These are phyloP conservation scores for Campoletis raptor DNA, from an alignment of 2,888 invertebrate genomes.

Conservation along the genomic window DNA sequence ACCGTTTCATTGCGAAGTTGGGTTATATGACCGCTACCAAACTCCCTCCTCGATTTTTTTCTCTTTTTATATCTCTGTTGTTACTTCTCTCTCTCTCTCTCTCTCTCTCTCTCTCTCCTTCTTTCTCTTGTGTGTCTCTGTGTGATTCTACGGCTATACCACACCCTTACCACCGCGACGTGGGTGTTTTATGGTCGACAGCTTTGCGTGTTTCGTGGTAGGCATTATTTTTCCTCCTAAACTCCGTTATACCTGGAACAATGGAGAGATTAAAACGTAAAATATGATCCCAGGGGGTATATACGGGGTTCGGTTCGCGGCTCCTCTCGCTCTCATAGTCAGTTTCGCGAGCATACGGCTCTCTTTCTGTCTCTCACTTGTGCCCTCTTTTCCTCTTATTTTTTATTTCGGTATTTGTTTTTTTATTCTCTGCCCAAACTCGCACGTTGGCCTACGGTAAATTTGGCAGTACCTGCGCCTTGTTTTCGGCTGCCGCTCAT, in stretches of 20 bases:
- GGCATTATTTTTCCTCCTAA: slow-evolving; percentile 84
- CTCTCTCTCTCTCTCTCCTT: slow-evolving; percentile 19
- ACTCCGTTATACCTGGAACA: slow-evolving; percentile 84
- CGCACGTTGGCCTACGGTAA: slow-evolving; percentile 72
- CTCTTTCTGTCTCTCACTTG: slow-evolving; percentile 51
- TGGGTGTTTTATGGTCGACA: slow-evolving; percentile 83
- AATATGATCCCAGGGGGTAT: slow-evolving; percentile 82
- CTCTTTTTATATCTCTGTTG: slow-evolving; percentile 15
- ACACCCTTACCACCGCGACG: slow-evolving; percentile 74
- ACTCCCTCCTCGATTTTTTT: slow-evolving; percentile 21
- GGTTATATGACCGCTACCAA: slow-evolving; percentile 41
- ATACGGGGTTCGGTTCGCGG: slow-evolving; percentile 72
- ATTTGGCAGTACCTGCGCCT: slow-evolving; percentile 75
- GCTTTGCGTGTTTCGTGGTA: slow-evolving; percentile 84
- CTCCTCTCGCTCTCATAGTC: slow-evolving; percentile 30
- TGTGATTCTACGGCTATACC: slow-evolving; percentile 63
- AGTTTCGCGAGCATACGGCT: slow-evolving; percentile 31
- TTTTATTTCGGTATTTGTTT: slow-evolving; percentile 42
- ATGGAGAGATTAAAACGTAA: slow-evolving; percentile 85
- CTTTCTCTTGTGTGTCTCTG: slow-evolving; percentile 32
- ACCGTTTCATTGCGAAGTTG: slow-evolving; percentile 36
- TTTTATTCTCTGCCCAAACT: slow-evolving; percentile 38
- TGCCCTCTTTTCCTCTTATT: slow-evolving; percentile 39
- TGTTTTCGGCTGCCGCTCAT: slow-evolving; percentile 66
- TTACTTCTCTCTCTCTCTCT: slow-evolving; percentile 13